These are phyloP conservation scores for Hirudinaria manillensis DNA, from an alignment of 2,888 invertebrate genomes.

Conservation along the genomic window DNA sequence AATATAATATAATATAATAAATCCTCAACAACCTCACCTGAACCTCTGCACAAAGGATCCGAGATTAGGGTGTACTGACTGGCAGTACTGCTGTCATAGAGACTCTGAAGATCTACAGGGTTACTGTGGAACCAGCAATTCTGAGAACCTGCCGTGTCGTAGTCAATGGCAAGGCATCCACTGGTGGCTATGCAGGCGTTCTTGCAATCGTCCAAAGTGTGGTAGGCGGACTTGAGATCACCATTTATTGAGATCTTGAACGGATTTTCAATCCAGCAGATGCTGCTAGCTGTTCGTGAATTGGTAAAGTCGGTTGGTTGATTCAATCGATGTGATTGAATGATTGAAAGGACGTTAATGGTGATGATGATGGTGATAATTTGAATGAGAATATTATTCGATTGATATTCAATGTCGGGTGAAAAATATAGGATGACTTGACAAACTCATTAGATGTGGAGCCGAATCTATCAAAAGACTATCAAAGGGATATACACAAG, in stretches of 20 bases:
- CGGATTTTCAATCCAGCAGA: not conserved
- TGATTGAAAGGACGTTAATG: too few relatives aligned
- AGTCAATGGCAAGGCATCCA: constrained; percentile 26
- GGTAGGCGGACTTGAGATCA: not conserved
- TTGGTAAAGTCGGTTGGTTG: too few relatives aligned
- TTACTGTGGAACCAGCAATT: constrained; percentile 19
- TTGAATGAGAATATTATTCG: too few relatives aligned
- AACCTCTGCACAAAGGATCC: not conserved
- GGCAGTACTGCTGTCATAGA: not conserved
- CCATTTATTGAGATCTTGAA: not conserved
- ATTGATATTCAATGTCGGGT: too few relatives aligned
- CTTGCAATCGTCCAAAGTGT: not conserved
- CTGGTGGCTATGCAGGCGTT: not conserved
- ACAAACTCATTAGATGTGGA: too few relatives aligned
- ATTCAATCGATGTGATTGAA: too few relatives aligned
- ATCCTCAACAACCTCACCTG: not conserved
- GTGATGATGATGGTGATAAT: too few relatives aligned
- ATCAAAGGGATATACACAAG: too few relatives aligned
- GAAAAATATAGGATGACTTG: too few relatives aligned
- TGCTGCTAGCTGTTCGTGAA: too few relatives aligned
- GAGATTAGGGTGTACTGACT: not conserved
- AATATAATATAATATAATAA: too few relatives aligned
- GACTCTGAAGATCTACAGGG: not conserved
- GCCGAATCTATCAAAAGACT: too few relatives aligned
- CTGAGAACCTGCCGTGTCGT: not conserved